Evolutionary conservation across 2,888 invertebrate genomes (phyloP), one percentile per base, ranked within the genome.

Genomic region (Anthophora plumipes): DNA sequence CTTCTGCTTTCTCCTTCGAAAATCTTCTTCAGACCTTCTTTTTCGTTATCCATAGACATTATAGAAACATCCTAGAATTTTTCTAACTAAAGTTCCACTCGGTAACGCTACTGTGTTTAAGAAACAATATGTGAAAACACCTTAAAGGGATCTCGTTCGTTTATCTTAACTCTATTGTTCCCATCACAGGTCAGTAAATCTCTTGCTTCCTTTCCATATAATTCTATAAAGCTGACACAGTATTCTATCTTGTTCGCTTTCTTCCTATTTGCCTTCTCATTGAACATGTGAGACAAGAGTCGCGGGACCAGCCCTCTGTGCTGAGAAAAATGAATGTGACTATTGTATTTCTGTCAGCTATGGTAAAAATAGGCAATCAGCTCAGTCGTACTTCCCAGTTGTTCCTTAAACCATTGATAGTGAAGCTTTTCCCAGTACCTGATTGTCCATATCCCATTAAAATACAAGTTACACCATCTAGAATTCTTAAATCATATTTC

Each of bases 401-500:
- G 70, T 85, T 90, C 48, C 81, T 77, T 0, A 90, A 48, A 22
- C 88, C 88, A 8, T 77, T 75, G 6, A 82, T 72, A 0, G 90
- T 89, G 66, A 89, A 90, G 54, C 89, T 89, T 48, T 90, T 89
- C 50, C 89, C 94, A 22, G 92, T 91, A 39, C 94, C 93, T 0
- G 93, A 93, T 90, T 94, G 94, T 1, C 94, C 94, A 80, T 92
- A 94, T 60, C 91, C 89, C 60, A 93, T 84, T 63, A 94, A 87
- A 22, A 93, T 86, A 14, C 91, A 93, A 85, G 90, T 91, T 52
- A 85, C 87, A 0, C 93, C 93, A 37, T 88, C 88, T 80, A 93
- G 82, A 81, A 91, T 89, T 70, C 92, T 94, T 67, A 76, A 90
- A 89, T 57, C 11, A 12, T 55, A 39, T 0, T 11, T 20, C 5